Evolutionary conservation across 2,113 vertebrate species (phyloP).

Genomic region (Todiramphus chloris): DNA sequence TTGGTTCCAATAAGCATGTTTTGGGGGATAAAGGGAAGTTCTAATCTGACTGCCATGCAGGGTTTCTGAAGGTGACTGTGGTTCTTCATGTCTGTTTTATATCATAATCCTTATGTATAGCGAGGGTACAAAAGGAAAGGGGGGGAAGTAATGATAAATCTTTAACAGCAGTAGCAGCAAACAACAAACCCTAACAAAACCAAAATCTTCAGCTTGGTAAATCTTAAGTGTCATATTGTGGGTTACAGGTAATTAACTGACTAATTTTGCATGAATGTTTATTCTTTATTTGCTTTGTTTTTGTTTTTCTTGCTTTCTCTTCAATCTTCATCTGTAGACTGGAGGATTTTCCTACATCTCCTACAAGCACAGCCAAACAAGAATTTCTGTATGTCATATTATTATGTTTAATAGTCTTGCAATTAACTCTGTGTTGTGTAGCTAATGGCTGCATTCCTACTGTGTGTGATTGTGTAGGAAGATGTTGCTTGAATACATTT

Average conservation of each 20-base stretch:
- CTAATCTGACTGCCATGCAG: neutral
- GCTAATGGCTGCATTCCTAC: conserved; percentile 48
- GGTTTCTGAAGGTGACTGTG: neutral
- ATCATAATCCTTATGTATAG: neutral
- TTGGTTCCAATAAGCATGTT: neutral
- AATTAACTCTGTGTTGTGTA: conserved; percentile 61
- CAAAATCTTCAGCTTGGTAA: neutral
- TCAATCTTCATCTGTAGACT: conserved; percentile 88
- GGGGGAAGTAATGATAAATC: neutral
- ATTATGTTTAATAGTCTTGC: conserved; percentile 71
- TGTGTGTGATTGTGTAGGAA: conserved; percentile 50
- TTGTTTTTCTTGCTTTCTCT: conserved; percentile 83
- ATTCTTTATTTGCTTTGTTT: conserved; percentile 79
- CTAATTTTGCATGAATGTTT: conserved; percentile 71
- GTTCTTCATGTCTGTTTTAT: neutral
- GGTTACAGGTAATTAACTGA: conserved; percentile 67
- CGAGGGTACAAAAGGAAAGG: neutral
- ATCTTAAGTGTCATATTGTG: conserved; percentile 56
- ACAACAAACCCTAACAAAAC: neutral
- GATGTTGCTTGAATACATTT: neutral
- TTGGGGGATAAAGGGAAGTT: neutral
- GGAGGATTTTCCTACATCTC: conserved; percentile 99
- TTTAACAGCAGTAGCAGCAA: neutral
- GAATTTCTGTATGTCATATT: conserved; percentile 97
- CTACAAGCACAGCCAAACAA: conserved; percentile 99